These are phyloP conservation scores for Bujurquina vittata DNA, from an alignment of 2,113 vertebrate genomes.

Conservation along the genomic window DNA sequence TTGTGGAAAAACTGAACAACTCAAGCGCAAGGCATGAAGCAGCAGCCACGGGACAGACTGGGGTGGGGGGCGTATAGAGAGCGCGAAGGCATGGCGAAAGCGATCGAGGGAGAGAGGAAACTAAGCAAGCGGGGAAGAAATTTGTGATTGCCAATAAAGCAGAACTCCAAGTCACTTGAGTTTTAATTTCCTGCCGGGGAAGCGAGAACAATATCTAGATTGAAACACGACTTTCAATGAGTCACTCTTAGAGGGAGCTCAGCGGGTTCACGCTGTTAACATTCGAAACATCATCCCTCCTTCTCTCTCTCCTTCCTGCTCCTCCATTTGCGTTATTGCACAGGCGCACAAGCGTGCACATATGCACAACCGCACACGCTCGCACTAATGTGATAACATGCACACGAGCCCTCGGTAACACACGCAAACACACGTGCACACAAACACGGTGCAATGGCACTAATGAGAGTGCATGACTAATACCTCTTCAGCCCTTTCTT, in stretches of 20 bases:
- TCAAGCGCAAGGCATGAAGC: not conserved
- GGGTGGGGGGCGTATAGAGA: not conserved
- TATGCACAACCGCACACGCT: not conserved
- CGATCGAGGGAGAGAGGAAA: slow-evolving; percentile 6
- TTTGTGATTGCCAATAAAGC: slow-evolving; percentile 37
- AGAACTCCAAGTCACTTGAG: slow-evolving; percentile 53
- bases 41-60: not conserved
- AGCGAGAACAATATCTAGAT: slow-evolving; percentile 66
- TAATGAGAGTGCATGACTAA: slow-evolving; percentile 74
- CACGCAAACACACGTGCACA: slow-evolving; percentile 38
- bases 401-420: slow-evolving; percentile 21
- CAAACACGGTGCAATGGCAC: slow-evolving; percentile 58
- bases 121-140: slow-evolving; percentile 21
- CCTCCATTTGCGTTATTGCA: slow-evolving; percentile 27
- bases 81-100: not conserved
- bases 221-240: slow-evolving; percentile 61
- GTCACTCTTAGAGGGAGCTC: slow-evolving; percentile 56
- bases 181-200: slow-evolving; percentile 72
- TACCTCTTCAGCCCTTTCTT: slow-evolving; percentile 66
- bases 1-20: not conserved
- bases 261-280: slow-evolving; percentile 57
- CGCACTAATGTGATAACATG: slow-evolving; percentile 29
- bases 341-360: not conserved
- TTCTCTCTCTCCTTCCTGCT: slow-evolving; percentile 30
- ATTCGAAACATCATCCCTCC: slow-evolving; percentile 53